These are phyloP conservation scores for Rhagoletis pomonella DNA, from an alignment of 1,140 invertebrate genomes.

Conservation along the genomic window DNA sequence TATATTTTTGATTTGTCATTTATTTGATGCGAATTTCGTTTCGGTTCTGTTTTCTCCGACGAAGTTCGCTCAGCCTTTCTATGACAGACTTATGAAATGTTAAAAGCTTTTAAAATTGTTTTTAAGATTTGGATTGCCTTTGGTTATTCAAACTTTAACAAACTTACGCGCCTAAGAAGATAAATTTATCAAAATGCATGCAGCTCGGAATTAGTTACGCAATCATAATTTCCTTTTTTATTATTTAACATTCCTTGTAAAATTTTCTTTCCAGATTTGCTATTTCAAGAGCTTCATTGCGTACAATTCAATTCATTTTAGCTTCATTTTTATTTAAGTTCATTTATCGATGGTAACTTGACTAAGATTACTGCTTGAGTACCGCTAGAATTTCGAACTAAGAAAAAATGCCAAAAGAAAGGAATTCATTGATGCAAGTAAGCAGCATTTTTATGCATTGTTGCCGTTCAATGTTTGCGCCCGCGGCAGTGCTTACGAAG, in stretches of 20 bases:
- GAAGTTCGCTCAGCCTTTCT: too few relatives aligned
- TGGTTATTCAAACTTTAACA: too few relatives aligned
- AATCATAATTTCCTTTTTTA: neutral
- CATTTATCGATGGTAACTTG: neutral
- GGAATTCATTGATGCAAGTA: constrained; percentile 38
- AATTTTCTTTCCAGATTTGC: neutral
- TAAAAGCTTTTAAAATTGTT: too few relatives aligned
- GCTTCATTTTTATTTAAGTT: neutral
- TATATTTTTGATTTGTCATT: too few relatives aligned
- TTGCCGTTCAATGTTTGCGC: neutral
- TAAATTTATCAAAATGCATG: too few relatives aligned
- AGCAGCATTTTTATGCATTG: constrained; percentile 48
- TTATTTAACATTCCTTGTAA: too few relatives aligned
- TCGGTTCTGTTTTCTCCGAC: too few relatives aligned
- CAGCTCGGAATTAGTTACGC: neutral
- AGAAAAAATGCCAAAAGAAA: neutral
- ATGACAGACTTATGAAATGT: too few relatives aligned
- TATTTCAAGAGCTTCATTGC: neutral
- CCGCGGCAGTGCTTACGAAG: neutral
- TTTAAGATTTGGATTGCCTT: too few relatives aligned
- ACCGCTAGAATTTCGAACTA: neutral
- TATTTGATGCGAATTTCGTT: too few relatives aligned
- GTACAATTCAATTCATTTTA: constrained; percentile 17
- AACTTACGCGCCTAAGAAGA: too few relatives aligned
- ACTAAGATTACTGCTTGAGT: neutral